Evolutionary conservation across 2,888 invertebrate genomes (phyloP), one percentile per base, ranked within the genome.

Genomic region (Oligia fasciuncula): DNA sequence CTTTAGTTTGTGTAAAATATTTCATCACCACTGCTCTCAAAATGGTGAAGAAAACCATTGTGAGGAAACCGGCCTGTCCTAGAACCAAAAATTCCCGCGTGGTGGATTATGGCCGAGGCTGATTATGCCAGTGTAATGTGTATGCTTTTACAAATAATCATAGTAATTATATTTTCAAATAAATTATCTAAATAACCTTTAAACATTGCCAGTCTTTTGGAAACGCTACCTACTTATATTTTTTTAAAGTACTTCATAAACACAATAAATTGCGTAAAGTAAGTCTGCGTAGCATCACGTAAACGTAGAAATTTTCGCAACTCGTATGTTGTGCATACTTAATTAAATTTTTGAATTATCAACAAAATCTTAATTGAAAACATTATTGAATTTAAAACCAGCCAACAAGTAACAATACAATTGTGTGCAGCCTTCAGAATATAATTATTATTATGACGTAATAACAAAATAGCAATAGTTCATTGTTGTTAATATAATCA

Each of bases 291-390:
- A 51, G 6, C 23, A 46, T 29, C 46, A 68, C 69, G 35, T 35
- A 11, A 11, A 49, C 2, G 0, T 0, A 6, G 23, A n/a, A 8
- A 17, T 54, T 3, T 54, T 72, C 5, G 19, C 8, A 29, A 2
- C 40, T 43, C 49, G 13, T 19, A 6, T 29, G 2, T 29, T 62
- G n/a, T n/a, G n/a, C n/a, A 60, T n/a, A 51, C 0, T 40, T 49
- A 74, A 40, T 40, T 8, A 68, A 4, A 35, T 35, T 49, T 73
- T 13, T 19, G 0, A 43, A 43, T 51, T 40, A 29, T 51, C 19
- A 23, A 51, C 14, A 51, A 40, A 43, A 71, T 71, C 40, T n/a
- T 72, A 71, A 71, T 71, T 71, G n/a, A 72, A 43, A 72, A 43
- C 14, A 19, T 54, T 29, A 74, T 49, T 49, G 19, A 29, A 29